A percentile compares a stretch with the other conserved stretches of the same genome.
Conservation (phyloP, 2,797 vertebrate species). For the Sebastes dallii region DNA sequence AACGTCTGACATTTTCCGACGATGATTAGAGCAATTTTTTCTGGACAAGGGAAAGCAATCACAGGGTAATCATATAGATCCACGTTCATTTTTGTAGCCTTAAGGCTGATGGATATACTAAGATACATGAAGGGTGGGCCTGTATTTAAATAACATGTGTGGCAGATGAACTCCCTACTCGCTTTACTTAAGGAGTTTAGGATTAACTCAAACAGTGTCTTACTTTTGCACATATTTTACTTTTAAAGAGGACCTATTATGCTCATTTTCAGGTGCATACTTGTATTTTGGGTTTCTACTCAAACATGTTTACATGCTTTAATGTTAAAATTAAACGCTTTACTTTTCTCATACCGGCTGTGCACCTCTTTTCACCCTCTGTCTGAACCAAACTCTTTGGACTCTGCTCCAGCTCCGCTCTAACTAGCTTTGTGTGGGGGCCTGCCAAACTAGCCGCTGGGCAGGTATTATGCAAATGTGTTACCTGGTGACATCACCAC, state of each 20-base stretch:
- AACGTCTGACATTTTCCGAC: slow-evolving; percentile 35
- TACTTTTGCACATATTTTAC: slow-evolving; percentile 2
- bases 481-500: too few relatives aligned
- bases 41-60: slow-evolving; percentile 48
- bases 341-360: too few relatives aligned
- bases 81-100: slow-evolving; percentile 26
- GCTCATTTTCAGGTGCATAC: too few relatives aligned
- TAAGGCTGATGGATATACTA: slow-evolving; percentile 6
- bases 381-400: too few relatives aligned
- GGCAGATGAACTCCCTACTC: slow-evolving; percentile 1
- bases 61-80: slow-evolving; percentile 39
- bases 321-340: too few relatives aligned
- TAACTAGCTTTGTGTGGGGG: too few relatives aligned
- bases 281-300: too few relatives aligned
- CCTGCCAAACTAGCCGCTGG: too few relatives aligned
- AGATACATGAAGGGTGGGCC: not conserved
- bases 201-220: not conserved
- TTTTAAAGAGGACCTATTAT: not conserved
- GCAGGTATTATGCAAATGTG: too few relatives aligned
- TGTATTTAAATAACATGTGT: slow-evolving; percentile 28
- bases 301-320: too few relatives aligned
- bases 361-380: too few relatives aligned
- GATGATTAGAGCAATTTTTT: slow-evolving; percentile 39
- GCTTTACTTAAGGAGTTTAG: not conserved
- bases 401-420: too few relatives aligned